Evolutionary conservation across 2,888 invertebrate genomes (phyloP), one percentile per base, ranked within the genome.

Genomic region (Urechis unicinctus): DNA sequence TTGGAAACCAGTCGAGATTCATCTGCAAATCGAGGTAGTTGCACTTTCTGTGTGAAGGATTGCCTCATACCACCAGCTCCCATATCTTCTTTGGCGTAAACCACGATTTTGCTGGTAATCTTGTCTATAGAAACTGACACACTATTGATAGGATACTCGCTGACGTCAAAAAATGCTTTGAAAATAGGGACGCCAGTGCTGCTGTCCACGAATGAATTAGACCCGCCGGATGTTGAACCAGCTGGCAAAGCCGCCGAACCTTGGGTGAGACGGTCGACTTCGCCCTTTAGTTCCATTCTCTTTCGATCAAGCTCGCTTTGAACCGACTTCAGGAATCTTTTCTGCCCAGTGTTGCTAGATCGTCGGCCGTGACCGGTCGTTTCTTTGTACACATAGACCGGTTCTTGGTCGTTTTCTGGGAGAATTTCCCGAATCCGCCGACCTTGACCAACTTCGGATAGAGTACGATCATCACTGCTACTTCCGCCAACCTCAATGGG

Each of bases 1-100:
- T 48, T 36, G 9, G 59, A 57, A 17, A 52, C 44, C 47, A 65
- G 47, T 21, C 46, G 41, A 17, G 50, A 49, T 21, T 63, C 61
- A 36, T 65, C 65, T 3, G 65, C 59, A 47, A 53, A 62, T 5
- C 59, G 22, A 5, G 62, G 62, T 28, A 62, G 57, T 21, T 43
- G 41, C 3, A 61, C 57, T 41, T 61, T 62, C 36, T 61, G 61
- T 2, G 58, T 61, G 50, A 61, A 61, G 17, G 56, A 52, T 21
- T 51, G 31, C 6, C 59, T 59, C 9, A 59, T 28, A 28, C 30
- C 51, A 26, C 55, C 56, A 22, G 26, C n/a, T 9, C 17, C 44
- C 13, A 36, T 57, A 3, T 42, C 41, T 6, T 55, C 21, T 1
- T 25, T 36, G 26, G 57, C 58, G 29, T 28, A n/a, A n/a, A 60